Conservation (phyloP, 2,797 vertebrate genomes). For the Ibycter americanus region DNA sequence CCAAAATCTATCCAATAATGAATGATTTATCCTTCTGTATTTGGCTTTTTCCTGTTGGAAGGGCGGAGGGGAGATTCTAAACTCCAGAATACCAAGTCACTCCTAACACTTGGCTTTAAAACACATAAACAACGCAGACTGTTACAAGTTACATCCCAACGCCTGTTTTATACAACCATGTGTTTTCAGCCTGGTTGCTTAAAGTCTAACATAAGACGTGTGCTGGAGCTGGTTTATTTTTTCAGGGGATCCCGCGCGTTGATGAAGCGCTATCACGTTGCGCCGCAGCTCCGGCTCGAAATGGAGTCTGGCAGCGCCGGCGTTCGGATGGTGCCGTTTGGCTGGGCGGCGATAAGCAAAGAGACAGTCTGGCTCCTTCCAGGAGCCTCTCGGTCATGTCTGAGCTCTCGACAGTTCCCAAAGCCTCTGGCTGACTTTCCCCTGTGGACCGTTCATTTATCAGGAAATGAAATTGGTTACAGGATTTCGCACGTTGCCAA, state of each 20-base stretch:
- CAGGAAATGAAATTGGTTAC: constrained; percentile 83
- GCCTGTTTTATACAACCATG: not conserved
- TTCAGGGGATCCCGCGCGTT: not conserved
- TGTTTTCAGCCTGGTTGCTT: not conserved
- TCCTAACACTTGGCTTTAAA: not conserved
- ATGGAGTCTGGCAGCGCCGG: constrained; percentile 76
- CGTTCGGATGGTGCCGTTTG: constrained; percentile 77
- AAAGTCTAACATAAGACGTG: not conserved
- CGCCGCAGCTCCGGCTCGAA: not conserved
- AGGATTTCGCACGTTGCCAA: constrained; percentile 77
- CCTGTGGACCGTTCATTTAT: constrained; percentile 79
- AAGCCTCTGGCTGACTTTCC: constrained; percentile 76
- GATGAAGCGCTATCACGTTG: not conserved
- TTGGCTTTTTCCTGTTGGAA: constrained; percentile 18
- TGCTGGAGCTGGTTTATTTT: not conserved
- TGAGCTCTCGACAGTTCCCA: constrained; percentile 70
- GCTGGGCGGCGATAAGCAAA: constrained; percentile 83
- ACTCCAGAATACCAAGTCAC: not conserved
- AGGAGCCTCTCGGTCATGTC: constrained; percentile 75
- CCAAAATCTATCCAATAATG: not conserved
- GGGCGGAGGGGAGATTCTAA: not conserved
- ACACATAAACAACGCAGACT: not conserved
- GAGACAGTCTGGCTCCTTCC: constrained; percentile 90
- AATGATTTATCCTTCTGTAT: not conserved
- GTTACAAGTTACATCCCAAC: not conserved